phyloP scores from a whole-genome alignment of 2,797 vertebrate genomes.

The Bryconaethiops microstoma region DNA sequence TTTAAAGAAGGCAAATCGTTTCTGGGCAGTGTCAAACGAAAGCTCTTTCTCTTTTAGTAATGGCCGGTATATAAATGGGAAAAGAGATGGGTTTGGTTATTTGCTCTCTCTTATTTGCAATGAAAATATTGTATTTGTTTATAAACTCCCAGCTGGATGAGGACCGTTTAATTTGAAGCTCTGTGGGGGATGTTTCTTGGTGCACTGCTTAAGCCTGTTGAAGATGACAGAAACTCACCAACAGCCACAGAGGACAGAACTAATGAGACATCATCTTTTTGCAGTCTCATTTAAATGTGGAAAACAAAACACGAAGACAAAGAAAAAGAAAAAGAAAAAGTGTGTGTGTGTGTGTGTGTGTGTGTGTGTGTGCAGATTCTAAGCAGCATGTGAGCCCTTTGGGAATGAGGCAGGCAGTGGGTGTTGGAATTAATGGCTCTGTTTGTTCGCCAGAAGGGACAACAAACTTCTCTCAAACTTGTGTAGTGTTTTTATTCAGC shows the following conservation, averaged over 20 bases:
- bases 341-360: background rate
- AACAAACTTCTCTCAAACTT: background rate
- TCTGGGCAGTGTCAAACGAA: too few species aligned
- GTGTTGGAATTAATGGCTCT: background rate
- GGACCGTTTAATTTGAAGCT: background rate
- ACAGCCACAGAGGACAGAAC: background rate
- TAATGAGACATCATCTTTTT: constrained; percentile 2
- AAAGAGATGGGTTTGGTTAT: background rate
- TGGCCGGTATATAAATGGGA: background rate
- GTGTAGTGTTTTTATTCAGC: too few species aligned
- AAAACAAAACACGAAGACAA: background rate
- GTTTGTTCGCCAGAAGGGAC: constrained; percentile 1
- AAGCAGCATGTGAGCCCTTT: background rate
- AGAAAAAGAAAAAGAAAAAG: background rate
- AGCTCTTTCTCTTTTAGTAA: too few species aligned
- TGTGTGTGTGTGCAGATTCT: background rate
- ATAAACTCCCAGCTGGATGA: background rate
- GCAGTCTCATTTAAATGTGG: background rate
- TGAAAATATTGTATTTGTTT: background rate
- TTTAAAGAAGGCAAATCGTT: too few species aligned
- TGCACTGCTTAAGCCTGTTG: background rate
- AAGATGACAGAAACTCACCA: background rate
- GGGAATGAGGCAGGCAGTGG: background rate
- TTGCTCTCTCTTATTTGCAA: background rate
- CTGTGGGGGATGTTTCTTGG: background rate